Base-by-base conservation (phyloP, 2,888 invertebrate species). In the Drosophila ustulata region DNA sequence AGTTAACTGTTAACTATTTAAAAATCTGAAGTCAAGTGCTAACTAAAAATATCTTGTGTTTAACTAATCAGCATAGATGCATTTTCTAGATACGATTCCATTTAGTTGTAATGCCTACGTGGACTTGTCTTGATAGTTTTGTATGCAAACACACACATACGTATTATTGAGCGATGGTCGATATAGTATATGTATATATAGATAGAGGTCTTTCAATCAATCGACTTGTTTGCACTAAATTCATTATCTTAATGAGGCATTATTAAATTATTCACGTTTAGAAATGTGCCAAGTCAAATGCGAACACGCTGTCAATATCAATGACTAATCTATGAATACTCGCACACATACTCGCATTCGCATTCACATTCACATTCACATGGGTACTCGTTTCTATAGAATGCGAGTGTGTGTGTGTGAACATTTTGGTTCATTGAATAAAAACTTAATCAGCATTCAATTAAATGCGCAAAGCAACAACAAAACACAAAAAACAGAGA, bases 241-340 rank as follows among this genome's bases (percentile, higher is more conserved):
- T 88, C 89, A 88, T 82, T 82, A 88, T 74, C 80, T 86, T 88
- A 88, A 82, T 82, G 87, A 75, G 83, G 55, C 87, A 83, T 74
- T 88, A 88, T 88, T 86, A 88, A 82, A 88, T 87, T 88, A 88
- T 82, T 83, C 87, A 88, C 78, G 80, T 88, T 85, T 75, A 63
- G 83, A 78, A 88, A 87, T 68, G 82, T 64, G 72, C 80, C 70
- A 72, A 78, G 63, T 61, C 73, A 52, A 78, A 75, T 67, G 55
- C 43, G 66, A 46, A 55, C 77, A 71, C 67, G 45, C 55, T 68
- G 74, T 59, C 78, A 70, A 87, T 85, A 75, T 88, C 77, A 80
- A 77, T 83, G 82, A 80, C 87, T 86, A 86, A 86, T 86, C 88
- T 71, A 69, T 64, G 66, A 57, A 61, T 66, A 57, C 37, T 2